Evolutionary conservation across 2,113 vertebrate genomes (phyloP).

Genomic region (Elephantulus edwardii): DNA sequence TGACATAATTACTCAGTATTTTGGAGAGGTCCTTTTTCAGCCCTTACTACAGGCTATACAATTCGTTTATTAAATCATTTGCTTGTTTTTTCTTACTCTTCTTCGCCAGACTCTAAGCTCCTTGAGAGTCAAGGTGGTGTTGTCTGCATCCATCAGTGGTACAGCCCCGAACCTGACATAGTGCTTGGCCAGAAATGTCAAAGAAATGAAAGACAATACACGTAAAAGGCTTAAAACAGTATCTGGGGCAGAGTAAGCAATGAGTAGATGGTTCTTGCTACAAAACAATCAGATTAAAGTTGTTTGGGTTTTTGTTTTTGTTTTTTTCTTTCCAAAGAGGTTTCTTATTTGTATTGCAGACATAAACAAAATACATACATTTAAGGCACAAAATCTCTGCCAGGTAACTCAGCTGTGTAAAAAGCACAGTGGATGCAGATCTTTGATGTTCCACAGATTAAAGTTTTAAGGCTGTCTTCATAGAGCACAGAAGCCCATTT

Average conservation of each 20-base stretch:
- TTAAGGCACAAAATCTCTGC: slow-evolving; percentile 51
- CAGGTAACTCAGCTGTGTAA: slow-evolving; percentile 39
- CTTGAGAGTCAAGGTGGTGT: not conserved
- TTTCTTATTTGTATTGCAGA: slow-evolving; percentile 48
- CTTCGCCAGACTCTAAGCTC: not conserved
- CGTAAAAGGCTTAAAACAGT: rapidly evolving
- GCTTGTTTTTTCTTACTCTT: not conserved
- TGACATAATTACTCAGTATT: no score
- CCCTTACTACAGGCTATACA: no score
- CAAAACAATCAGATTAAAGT: not conserved
- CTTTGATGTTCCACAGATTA: not conserved
- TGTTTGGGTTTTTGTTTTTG: no score
- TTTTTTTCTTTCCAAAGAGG: slow-evolving; percentile 60
- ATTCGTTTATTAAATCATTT: not conserved
- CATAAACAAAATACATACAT: slow-evolving; percentile 59
- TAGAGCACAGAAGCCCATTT: rapidly evolving
- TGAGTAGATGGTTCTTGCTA: not conserved
- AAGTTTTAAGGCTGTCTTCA: not conserved
- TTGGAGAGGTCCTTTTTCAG: no score
- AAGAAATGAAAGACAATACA: rapidly evolving
- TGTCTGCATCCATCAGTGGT: not conserved
- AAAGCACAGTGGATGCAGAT: slow-evolving; percentile 4
- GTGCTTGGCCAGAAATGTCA: not conserved
- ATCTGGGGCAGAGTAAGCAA: not conserved
- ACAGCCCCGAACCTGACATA: not conserved